Evolutionary conservation across 2,888 invertebrate species (phyloP), one percentile per base, ranked within the genome.

Genomic region (Tiliacea citrago): DNA sequence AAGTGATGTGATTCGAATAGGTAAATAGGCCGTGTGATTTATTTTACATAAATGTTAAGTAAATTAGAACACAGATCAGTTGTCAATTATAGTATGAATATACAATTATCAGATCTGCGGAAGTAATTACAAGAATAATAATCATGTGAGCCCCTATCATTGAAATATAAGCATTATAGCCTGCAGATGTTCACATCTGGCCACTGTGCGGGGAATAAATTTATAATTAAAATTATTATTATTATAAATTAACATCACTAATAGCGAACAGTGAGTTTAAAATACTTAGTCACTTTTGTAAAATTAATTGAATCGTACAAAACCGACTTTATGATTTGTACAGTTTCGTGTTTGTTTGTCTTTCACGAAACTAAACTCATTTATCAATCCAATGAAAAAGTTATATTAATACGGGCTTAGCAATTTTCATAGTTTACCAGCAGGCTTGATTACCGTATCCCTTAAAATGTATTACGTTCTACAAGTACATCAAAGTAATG

Each of bases 51-150:
- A 12, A 57, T 42, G 1, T 42, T n/a, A 29, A 21, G 13, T 61
- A 49, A n/a, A 42, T 13, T 39, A 24, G 24, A 53, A 47, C 6
- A 47, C n/a, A 51, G n/a, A 51, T 58, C 13, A 29, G 4, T 29
- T 13, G 7, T 29, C 21, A 24, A 47, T 24, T 29, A 12, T 5
- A 29, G 5, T 51, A 35, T 12, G 21, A 47, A 13, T 10, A 21
- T 76, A 24, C 39, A 66, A 53, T 10, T 35, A 53, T 45, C 21
- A 21, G 1, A 24, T 21, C 45, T 49, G 18, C 16, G 75, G 53
- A 39, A 53, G 78, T 61, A 47, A 68, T 75, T 77, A 53, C 2
- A 77, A 35, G 29, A n/a, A 55, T 74, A 29, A 29, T 71, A 49
- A 49, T 62, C 9, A 60, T 29, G 6, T 73, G 29, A 16, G 47